A percentile compares a stretch with the other conserved stretches of the same genome.
Conservation (phyloP, 1,140 invertebrate species). For the Euwallacea fornicatus region DNA sequence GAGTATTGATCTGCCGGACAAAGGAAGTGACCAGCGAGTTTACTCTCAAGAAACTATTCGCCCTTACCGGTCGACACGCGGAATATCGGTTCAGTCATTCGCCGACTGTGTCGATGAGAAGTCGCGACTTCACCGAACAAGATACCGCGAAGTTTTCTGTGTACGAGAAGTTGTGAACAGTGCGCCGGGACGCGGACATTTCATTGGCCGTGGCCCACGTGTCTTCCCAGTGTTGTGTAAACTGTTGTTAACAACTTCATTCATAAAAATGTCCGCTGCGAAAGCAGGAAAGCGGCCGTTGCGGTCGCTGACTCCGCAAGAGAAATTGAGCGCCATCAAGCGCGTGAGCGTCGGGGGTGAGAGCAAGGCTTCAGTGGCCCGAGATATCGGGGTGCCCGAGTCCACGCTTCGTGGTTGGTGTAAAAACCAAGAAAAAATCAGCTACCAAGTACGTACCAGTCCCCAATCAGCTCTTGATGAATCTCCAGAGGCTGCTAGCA, state of each 20-base stretch:
- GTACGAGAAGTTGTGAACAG: slow-evolving; percentile 34
- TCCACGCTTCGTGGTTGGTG: slow-evolving; percentile 82
- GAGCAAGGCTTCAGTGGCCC: slow-evolving; percentile 78
- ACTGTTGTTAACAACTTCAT: slow-evolving; percentile 18
- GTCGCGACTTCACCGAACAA: not conserved
- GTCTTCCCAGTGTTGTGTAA: slow-evolving; percentile 20
- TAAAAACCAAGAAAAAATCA: slow-evolving; percentile 78
- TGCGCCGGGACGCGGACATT: slow-evolving; percentile 38
- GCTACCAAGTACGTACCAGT: slow-evolving; percentile 68
- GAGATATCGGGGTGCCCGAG: slow-evolving; percentile 80
- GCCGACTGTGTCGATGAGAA: not conserved
- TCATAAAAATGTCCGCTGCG: slow-evolving; percentile 41
- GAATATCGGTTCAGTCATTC: slow-evolving; percentile 14
- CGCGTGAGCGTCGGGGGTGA: slow-evolving; percentile 79
- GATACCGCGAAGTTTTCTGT: no score
- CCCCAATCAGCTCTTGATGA: slow-evolving; percentile 40
- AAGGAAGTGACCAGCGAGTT: slow-evolving; percentile 53
- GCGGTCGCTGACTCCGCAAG: slow-evolving; percentile 68
- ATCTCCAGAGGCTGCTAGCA: not conserved
- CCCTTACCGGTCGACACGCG: slow-evolving; percentile 27
- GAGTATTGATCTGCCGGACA: slow-evolving; percentile 54
- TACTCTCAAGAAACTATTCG: slow-evolving; percentile 49
- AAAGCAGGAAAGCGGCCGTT: slow-evolving; percentile 67
- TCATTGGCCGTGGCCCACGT: slow-evolving; percentile 43
- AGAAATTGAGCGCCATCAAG: slow-evolving; percentile 77